These are phyloP conservation scores for Xenentodon cancila DNA, from an alignment of 2,797 vertebrate genomes.

Conservation along the genomic window DNA sequence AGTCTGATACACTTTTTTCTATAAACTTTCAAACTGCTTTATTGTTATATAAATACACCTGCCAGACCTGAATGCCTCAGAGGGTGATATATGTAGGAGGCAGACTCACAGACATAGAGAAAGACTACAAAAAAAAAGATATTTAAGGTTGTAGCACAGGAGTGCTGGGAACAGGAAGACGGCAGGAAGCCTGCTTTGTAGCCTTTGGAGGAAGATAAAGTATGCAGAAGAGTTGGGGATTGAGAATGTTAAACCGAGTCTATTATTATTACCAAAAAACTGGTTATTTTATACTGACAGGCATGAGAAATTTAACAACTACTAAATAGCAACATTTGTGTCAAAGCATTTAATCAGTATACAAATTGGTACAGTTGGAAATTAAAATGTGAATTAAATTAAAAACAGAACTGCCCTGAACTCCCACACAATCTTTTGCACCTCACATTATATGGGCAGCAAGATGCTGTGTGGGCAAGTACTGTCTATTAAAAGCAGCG, in stretches of 20 bases:
- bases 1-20: too few relatives aligned
- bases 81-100: conserved; percentile 9
- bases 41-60: conserved; percentile 11
- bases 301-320: too few relatives aligned
- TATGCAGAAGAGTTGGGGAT: background rate
- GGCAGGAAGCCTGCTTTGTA: background rate
- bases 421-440: background rate
- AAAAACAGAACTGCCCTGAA: background rate
- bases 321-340: too few relatives aligned
- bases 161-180: background rate
- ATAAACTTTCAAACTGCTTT: background rate
- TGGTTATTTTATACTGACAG: too few relatives aligned
- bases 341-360: too few relatives aligned
- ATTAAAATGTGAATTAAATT: too few relatives aligned
- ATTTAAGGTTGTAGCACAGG: background rate
- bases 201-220: too few relatives aligned
- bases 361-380: too few relatives aligned
- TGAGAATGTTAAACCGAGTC: background rate
- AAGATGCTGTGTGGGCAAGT: background rate
- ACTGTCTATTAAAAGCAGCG: too few relatives aligned
- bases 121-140: background rate
- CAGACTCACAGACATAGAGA: conserved; percentile 9
- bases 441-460: background rate
- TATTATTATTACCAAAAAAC: too few relatives aligned
- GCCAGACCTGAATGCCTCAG: conserved; percentile 6